Percentiles rank a stretch among this genome's conserved stretches.
phyloP scores from a whole-genome alignment of 2,888 invertebrate genomes.

The Cataglyphis albicans region DNA sequence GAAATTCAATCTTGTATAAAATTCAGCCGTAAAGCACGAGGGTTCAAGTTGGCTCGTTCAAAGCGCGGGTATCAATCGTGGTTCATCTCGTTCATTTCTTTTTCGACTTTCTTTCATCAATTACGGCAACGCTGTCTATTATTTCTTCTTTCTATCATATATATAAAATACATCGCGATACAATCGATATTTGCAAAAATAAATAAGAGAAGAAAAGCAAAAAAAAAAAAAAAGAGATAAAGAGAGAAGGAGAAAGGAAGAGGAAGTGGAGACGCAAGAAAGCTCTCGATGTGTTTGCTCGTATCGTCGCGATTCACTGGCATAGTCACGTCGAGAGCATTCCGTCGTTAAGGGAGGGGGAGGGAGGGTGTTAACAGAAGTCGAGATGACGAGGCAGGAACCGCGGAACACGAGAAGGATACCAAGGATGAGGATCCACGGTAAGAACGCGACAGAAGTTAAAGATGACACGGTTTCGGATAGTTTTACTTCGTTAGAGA shows the following conservation, averaged over 20 bases:
- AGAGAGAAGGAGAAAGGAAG: slow-evolving; percentile 33
- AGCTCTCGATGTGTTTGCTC: slow-evolving; percentile 28
- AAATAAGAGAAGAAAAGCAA: not conserved
- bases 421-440: not conserved
- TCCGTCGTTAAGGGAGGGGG: slow-evolving; percentile 2
- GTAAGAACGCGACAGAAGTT: slow-evolving; percentile 35
- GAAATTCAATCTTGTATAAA: not conserved
- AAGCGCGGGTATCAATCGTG: slow-evolving; percentile 21
- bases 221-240: not conserved
- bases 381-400: slow-evolving; percentile 41
- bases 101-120: slow-evolving; percentile 45
- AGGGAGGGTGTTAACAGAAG: slow-evolving; percentile 18
- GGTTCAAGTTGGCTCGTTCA: slow-evolving; percentile 20
- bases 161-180: slow-evolving; percentile 3
- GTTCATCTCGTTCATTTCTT: slow-evolving; percentile 38
- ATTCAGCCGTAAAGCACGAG: slow-evolving; percentile 1
- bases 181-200: slow-evolving; percentile 62
- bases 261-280: slow-evolving; percentile 44
- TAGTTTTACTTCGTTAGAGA: slow-evolving; percentile 34
- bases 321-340: slow-evolving; percentile 34
- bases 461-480: slow-evolving; percentile 41
- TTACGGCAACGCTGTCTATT: slow-evolving; percentile 1
- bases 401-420: slow-evolving; percentile 42
- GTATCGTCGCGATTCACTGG: slow-evolving; percentile 27
- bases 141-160: slow-evolving; percentile 35